These are phyloP conservation scores for Leptopilina syphax DNA, from an alignment of 2,888 invertebrate species.

Conservation along the genomic window DNA sequence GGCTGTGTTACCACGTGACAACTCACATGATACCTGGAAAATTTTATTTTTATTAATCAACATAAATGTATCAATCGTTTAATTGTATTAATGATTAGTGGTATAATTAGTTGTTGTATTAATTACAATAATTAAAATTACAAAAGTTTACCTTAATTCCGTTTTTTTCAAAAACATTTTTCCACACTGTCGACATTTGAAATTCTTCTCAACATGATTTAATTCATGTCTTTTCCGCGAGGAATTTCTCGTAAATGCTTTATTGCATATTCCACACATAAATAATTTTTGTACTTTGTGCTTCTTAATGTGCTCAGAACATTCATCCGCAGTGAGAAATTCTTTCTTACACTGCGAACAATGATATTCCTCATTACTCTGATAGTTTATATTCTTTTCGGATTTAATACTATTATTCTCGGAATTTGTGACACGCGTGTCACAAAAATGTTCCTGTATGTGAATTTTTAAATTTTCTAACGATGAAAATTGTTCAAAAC, in stretches of 20 bases:
- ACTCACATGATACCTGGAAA: conserved; percentile 62
- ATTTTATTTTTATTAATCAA: no score
- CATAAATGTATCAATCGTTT: no score
- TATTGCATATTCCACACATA: conserved; percentile 56
- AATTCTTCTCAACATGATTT: conserved; percentile 65
- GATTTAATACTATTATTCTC: conserved; percentile 4
- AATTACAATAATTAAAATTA: neutral
- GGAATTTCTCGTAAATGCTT: conserved; percentile 53
- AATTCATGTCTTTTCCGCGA: conserved; percentile 53
- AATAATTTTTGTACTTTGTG: conserved; percentile 57
- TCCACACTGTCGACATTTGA: conserved; percentile 60
- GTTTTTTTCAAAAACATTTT: conserved; percentile 46
- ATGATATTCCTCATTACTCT: conserved; percentile 44
- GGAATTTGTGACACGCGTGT: neutral
- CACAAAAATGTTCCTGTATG: conserved; percentile 62
- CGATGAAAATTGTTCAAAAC: conserved; percentile 59
- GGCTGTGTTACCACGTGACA: conserved; percentile 59
- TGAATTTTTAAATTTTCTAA: conserved; percentile 63
- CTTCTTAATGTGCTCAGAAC: conserved; percentile 56
- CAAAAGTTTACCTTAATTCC: conserved; percentile 15
- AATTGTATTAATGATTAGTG: no score
- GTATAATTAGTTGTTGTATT: no score
- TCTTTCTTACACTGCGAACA: conserved; percentile 59
- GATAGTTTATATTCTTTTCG: conserved; percentile 19
- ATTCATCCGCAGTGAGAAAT: conserved; percentile 58